Evolutionary conservation across 2,797 vertebrate species (phyloP).

Genomic region (Mormyrus hasselquistii): DNA sequence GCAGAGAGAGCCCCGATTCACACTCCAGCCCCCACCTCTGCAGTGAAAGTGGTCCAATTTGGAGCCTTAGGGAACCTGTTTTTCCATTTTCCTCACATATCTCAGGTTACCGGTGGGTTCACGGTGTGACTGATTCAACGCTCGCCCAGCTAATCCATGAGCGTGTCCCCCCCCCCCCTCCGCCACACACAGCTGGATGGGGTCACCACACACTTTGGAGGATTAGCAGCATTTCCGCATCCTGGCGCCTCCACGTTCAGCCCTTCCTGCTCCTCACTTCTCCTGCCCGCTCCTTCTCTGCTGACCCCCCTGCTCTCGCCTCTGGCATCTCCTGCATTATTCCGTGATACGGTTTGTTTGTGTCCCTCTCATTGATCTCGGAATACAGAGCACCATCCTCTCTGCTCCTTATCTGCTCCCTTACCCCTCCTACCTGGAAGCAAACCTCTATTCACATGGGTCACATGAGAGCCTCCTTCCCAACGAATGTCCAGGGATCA

Average conservation of each 20-base stretch:
- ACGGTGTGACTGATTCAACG: neutral
- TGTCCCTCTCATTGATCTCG: neutral
- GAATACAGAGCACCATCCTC: neutral
- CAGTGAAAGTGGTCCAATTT: neutral
- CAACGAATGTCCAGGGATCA: neutral
- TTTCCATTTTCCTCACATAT: neutral
- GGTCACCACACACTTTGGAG: neutral
- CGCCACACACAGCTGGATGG: neutral
- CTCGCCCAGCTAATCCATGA: neutral
- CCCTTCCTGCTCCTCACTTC: neutral
- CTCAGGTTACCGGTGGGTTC: neutral
- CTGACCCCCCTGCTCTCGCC: neutral
- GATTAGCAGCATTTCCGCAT: neutral
- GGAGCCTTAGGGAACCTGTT: neutral
- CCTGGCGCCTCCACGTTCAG: neutral
- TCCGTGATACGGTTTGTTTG: neutral
- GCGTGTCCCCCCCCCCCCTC: neutral
- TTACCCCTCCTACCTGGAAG: neutral
- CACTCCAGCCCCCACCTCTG: neutral
- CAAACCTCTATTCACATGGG: neutral
- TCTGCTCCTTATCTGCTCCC: neutral
- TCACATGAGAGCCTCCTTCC: neutral
- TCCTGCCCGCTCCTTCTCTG: neutral
- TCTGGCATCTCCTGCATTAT: neutral
- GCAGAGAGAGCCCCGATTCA: neutral